Conservation (phyloP, 2,888 invertebrate genomes). For the Ectemnius lituratus region DNA sequence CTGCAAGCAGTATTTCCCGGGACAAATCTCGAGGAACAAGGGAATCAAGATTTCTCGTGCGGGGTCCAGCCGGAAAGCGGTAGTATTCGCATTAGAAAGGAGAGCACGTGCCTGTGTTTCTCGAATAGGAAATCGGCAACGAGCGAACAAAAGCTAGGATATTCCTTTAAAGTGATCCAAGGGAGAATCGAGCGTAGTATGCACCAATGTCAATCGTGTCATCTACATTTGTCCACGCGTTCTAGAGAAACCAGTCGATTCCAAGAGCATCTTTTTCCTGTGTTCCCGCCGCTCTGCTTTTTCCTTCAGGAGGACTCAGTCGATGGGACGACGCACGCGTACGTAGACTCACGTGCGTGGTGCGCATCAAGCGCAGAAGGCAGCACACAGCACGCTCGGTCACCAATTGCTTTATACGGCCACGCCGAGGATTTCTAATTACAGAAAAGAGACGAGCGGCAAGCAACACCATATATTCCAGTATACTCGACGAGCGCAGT, state of each 20-base stretch:
- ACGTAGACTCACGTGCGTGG: not conserved
- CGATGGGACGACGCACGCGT: not conserved
- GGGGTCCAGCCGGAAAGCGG: too few relatives aligned
- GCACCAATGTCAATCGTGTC: too few relatives aligned
- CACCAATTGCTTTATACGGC: conserved; percentile 31
- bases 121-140: not conserved
- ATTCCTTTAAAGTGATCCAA: conserved; percentile 28
- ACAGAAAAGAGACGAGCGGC: conserved; percentile 31
- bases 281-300: conserved; percentile 16
- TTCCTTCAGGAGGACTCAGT: not conserved
- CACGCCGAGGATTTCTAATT: conserved; percentile 39
- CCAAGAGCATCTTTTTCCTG: conserved; percentile 13
- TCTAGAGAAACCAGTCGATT: too few relatives aligned
- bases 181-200: too few relatives aligned
- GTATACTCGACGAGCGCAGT: too few relatives aligned
- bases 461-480: not conserved
- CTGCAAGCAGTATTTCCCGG: too few relatives aligned
- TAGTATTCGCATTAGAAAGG: too few relatives aligned
- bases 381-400: not conserved
- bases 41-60: too few relatives aligned
- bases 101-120: too few relatives aligned
- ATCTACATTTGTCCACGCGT: too few relatives aligned
- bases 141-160: not conserved
- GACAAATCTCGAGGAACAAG: too few relatives aligned
- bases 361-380: not conserved